Conservation (phyloP, 2,113 vertebrate species). For the Callithrix jacchus region DNA sequence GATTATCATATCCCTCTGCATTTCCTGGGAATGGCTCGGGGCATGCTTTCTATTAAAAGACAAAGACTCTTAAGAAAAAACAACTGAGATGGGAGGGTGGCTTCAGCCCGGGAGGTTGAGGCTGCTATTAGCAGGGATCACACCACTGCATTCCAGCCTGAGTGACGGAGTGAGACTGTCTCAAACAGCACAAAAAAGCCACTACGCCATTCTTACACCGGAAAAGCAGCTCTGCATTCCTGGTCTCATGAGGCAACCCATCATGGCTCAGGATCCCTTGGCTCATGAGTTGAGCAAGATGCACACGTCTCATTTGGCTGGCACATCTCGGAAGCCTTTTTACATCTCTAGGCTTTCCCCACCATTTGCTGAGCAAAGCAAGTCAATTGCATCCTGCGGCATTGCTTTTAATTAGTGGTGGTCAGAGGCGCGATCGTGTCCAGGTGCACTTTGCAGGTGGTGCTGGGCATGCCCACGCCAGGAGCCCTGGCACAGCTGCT, state of each 20-base stretch:
- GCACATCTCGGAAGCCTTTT: rapidly evolving
- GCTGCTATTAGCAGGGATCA: too few species aligned
- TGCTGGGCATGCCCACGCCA: rapidly evolving
- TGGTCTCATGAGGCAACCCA: rapidly evolving
- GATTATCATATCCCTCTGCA: neutral
- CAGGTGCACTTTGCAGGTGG: rapidly evolving
- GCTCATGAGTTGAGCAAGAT: neutral
- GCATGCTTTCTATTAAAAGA: neutral
- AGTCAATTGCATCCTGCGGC: neutral
- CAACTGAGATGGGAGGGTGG: neutral
- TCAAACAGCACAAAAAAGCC: neutral
- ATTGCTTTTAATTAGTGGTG: rapidly evolving
- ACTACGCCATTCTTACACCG: neutral
- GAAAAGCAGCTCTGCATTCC: neutral
- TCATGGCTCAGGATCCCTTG: neutral
- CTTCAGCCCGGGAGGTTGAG: neutral
- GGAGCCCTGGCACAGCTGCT: neutral
- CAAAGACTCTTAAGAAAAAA: neutral
- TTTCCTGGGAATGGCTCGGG: rapidly evolving
- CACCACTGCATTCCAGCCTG: neutral
- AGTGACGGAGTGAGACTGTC: neutral
- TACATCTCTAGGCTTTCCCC: rapidly evolving
- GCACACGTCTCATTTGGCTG: rapidly evolving
- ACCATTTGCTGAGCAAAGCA: rapidly evolving
- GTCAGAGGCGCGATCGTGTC: neutral